phyloP scores from a whole-genome alignment of 53 echinoderm and acorn worm genomes.

The Hippasteria phrygiana region DNA sequence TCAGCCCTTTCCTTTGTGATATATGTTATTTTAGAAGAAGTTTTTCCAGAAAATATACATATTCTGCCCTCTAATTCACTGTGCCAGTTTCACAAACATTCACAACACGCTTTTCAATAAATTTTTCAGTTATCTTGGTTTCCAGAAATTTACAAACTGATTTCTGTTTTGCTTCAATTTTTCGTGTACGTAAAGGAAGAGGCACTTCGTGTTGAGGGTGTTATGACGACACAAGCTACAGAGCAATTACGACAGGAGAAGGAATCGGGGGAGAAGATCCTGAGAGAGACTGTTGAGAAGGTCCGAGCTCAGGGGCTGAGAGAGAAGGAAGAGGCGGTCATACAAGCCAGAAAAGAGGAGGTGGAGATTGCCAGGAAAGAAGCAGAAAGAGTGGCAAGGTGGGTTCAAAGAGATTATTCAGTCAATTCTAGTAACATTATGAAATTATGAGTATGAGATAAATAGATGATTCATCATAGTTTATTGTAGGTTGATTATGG shows the following conservation, averaged over 20 bases:
- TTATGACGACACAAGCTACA: constrained; percentile 78
- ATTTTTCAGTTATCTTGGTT: too few relatives aligned
- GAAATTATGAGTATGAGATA: too few relatives aligned
- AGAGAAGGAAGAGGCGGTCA: constrained; percentile 74
- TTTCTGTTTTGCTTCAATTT: background rate
- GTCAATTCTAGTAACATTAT: background rate
- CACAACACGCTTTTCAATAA: too few relatives aligned
- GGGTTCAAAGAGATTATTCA: constrained; percentile 2
- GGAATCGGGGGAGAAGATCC: constrained; percentile 74
- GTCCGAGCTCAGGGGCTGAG: constrained; percentile 68
- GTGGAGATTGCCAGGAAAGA: constrained; percentile 75
- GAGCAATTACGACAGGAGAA: constrained; percentile 86
- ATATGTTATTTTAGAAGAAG: too few relatives aligned
- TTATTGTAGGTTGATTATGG: too few relatives aligned
- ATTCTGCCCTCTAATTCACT: too few relatives aligned
- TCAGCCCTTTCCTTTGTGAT: too few relatives aligned
- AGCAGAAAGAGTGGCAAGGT: constrained; percentile 89
- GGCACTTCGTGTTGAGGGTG: constrained; percentile 84
- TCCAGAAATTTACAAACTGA: too few relatives aligned
- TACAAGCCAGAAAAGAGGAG: constrained; percentile 83
- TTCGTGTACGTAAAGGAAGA: constrained; percentile 74
- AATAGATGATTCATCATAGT: too few relatives aligned
- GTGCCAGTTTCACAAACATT: too few relatives aligned
- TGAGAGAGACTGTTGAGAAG: constrained; percentile 79
- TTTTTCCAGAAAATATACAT: too few relatives aligned